Evolutionary conservation across 1,140 invertebrate genomes (phyloP), one percentile per base, ranked within the genome.

Genomic region (Brachionus rotundiformis): DNA sequence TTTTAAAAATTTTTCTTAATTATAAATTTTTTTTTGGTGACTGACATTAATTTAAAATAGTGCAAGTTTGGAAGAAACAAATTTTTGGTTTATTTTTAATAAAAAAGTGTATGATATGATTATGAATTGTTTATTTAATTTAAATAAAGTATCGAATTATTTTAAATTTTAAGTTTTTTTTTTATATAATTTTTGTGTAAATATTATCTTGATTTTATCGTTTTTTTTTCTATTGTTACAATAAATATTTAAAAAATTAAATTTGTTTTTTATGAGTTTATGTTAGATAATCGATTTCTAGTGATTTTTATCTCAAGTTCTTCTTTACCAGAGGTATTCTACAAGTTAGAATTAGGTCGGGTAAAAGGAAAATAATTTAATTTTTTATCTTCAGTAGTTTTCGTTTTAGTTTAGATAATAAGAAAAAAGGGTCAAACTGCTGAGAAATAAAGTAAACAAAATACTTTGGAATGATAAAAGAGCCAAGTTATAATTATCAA

Each of bases 11-110:
- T 68, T 39, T 68, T 36, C 6, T 16, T 16, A 13, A 13, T 7
- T 63, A 29, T 31, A 10, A 19, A 2, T 25, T 54, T 63, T 27
- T 33, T 68, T 68, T 33, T 68, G 29, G 63, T 39, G 29, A 36
- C n/a, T 68, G 63, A 68, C 31, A 68, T 68, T 68, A 33, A 33
- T 33, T 63, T 54, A 54, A 54, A 8, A 63, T 31, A 63, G 61
- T 63, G 61, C 61, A 63, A 63, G n/a, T 63, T 41, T 41, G 39
- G n/a, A 13, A 41, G 39, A 41, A 41, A n/a, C n/a, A n/a, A n/a
- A n/a, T n/a, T 41, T 41, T 41, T 41, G 39, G 10, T 41, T 41
- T 41, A 11, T 41, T 41, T 5, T 13, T 41, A 1, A 11, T 41
- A 11, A 6, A 41, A 3, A 41, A 11, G 4, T 41, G 39, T 41